phyloP scores from a whole-genome alignment of 1,140 invertebrate genomes.

The Temnothorax curvispinosus region DNA sequence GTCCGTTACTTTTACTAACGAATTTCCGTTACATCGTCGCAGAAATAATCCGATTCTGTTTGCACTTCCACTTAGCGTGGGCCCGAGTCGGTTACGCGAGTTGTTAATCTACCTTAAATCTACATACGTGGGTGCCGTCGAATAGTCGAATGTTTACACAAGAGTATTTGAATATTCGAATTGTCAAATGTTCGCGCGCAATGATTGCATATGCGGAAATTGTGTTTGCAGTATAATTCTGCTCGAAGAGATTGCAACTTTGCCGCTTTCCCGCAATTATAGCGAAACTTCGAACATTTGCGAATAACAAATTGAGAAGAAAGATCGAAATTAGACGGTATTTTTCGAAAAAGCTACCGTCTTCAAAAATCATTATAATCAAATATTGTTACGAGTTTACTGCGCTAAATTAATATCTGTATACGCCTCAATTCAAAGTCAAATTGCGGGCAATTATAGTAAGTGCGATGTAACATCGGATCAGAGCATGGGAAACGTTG shows the following conservation, averaged over 20 bases:
- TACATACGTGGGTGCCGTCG: neutral
- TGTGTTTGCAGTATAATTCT: neutral
- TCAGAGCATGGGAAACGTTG: neutral
- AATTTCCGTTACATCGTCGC: neutral
- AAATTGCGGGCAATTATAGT: conserved; percentile 2
- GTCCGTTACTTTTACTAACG: neutral
- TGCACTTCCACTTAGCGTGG: conserved; percentile 19
- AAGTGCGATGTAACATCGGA: neutral
- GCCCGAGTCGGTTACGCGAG: neutral
- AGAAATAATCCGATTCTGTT: conserved; percentile 23
- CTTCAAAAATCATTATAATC: neutral
- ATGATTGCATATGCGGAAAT: conserved; percentile 26
- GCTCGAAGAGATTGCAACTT: neutral
- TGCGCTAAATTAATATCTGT: neutral
- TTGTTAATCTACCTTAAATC: conserved; percentile 50
- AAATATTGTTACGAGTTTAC: neutral
- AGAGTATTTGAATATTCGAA: conserved; percentile 21
- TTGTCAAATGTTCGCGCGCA: conserved; percentile 17
- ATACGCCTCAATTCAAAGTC: neutral
- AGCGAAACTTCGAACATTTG: neutral
- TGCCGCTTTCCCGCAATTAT: neutral
- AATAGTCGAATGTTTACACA: conserved; percentile 21
- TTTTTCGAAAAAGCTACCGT: neutral
- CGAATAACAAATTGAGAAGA: neutral
- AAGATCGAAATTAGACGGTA: neutral